phyloP scores from a whole-genome alignment of 2,797 vertebrate species.

The Pyrocephalus nanus region DNA sequence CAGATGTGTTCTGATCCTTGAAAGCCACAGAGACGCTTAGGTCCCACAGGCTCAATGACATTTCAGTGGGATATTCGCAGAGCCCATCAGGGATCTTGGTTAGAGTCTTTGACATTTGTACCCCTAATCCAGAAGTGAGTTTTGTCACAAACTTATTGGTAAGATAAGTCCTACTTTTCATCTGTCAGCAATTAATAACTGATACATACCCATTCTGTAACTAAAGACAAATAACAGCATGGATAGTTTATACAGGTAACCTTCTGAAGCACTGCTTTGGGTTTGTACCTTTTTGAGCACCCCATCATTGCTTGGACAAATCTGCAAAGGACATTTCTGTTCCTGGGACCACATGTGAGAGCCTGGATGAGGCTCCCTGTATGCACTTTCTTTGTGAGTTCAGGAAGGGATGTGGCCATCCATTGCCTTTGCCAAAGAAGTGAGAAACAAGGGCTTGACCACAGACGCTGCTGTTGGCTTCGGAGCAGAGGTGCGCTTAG shows the following conservation, averaged over 20 bases:
- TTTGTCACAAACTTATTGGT: not conserved
- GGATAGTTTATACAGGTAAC: not conserved
- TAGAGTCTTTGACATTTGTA: not conserved
- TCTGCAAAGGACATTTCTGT: not conserved
- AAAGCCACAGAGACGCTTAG: not conserved
- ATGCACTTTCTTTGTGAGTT: not conserved
- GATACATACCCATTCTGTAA: not conserved
- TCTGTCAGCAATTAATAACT: not conserved
- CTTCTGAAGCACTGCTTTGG: not conserved
- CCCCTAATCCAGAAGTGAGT: not conserved
- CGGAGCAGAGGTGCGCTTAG: not conserved
- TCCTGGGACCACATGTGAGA: not conserved
- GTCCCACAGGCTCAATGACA: not conserved
- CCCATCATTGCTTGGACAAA: not conserved
- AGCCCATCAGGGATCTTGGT: not conserved
- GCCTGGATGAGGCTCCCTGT: not conserved
- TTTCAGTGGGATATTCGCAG: not conserved
- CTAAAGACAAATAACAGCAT: not conserved
- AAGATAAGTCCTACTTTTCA: not conserved
- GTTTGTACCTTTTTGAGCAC: not conserved
- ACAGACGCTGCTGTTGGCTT: accelerated
- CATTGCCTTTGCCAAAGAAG: not conserved
- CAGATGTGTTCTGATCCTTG: not conserved
- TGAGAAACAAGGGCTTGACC: not conserved
- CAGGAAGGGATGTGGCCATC: not conserved